phyloP scores from a whole-genome alignment of 2,797 vertebrate species.

The Gymnocypris eckloni region DNA sequence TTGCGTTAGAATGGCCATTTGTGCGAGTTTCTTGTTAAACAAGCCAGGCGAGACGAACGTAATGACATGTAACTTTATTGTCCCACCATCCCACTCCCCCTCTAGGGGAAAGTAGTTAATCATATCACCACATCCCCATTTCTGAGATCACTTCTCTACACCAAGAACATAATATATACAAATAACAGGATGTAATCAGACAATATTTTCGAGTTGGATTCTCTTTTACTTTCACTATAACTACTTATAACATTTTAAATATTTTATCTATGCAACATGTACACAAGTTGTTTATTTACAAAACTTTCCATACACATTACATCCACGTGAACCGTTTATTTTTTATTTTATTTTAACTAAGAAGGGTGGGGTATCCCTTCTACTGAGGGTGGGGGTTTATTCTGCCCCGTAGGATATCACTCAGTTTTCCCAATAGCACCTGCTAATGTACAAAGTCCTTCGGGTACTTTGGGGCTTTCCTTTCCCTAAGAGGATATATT shows the following conservation, averaged over 20 bases:
- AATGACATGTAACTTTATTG: too few species aligned
- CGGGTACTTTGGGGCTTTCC: conserved; percentile 15
- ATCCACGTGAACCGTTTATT: background rate
- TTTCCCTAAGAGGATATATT: background rate
- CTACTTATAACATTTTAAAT: too few species aligned
- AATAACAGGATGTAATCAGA: background rate
- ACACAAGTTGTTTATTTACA: background rate
- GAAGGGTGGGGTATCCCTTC: background rate
- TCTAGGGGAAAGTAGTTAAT: background rate
- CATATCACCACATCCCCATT: background rate
- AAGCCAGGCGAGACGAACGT: too few species aligned
- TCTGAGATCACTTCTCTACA: background rate
- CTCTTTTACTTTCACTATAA: too few species aligned
- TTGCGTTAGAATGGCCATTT: too few species aligned
- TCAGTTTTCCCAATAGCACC: conserved; percentile 5
- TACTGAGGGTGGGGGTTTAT: conserved; percentile 15
- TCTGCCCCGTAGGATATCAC: conserved; percentile 31
- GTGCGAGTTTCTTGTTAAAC: too few species aligned
- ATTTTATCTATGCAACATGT: too few species aligned
- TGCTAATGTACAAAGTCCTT: conserved; percentile 26
- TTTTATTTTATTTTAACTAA: conserved; percentile 7
- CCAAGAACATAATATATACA: background rate
- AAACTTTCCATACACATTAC: background rate
- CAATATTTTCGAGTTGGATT: background rate
- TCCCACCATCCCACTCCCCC: too few species aligned